phyloP scores from a whole-genome alignment of 2,113 vertebrate species.

The Lophius piscatorius region DNA sequence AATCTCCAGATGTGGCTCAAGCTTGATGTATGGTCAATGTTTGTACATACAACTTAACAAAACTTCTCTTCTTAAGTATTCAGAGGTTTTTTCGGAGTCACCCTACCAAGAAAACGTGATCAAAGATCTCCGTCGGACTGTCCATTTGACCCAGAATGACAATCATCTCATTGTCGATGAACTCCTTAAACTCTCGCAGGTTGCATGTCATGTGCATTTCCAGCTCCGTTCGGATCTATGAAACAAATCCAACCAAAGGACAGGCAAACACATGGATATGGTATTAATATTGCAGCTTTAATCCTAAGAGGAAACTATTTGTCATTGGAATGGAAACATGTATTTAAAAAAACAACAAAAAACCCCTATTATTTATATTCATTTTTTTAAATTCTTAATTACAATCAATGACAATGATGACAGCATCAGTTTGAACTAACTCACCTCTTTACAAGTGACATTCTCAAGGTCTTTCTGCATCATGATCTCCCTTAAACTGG shows the following conservation, averaged over 20 bases:
- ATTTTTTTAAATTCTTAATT: too few relatives aligned
- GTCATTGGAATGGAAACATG: neutral
- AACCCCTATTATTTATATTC: too few relatives aligned
- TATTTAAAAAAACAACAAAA: too few relatives aligned
- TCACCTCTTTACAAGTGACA: conserved; percentile 98
- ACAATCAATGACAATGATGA: too few relatives aligned
- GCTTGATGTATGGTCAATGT: neutral
- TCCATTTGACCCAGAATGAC: conserved; percentile 99
- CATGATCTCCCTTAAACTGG: conserved; percentile 95
- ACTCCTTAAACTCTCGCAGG: conserved; percentile 96
- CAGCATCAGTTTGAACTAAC: conserved; percentile 42
- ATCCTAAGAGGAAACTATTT: neutral
- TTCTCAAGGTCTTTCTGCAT: conserved; percentile 98
- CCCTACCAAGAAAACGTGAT: conserved; percentile 95
- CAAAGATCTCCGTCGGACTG: conserved; percentile 97
- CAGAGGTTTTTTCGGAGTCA: neutral
- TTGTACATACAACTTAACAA: neutral
- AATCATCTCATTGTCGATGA: conserved; percentile 99
- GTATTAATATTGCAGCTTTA: neutral
- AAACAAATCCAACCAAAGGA: conserved; percentile 3
- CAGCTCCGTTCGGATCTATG: conserved; percentile 93
- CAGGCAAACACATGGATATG: neutral
- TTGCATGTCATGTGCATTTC: conserved; percentile 99
- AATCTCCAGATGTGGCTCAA: neutral
- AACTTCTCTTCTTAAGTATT: neutral